phyloP scores from a whole-genome alignment of 2,797 vertebrate species.

The Argyrosomus regius region DNA sequence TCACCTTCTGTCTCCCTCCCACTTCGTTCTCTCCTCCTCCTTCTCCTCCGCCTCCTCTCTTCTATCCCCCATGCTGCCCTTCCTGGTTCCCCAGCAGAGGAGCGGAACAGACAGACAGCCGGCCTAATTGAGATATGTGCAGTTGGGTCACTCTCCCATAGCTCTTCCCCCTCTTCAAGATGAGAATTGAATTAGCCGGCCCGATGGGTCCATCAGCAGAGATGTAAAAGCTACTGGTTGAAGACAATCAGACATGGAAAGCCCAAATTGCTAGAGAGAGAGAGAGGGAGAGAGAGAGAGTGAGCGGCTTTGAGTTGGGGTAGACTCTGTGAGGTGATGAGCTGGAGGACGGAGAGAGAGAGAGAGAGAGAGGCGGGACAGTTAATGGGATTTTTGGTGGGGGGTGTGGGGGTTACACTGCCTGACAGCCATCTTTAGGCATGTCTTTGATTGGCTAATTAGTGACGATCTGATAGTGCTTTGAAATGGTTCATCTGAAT shows the following conservation, averaged over 20 bases:
- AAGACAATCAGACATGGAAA: constrained; percentile 70
- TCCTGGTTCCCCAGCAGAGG: constrained; percentile 47
- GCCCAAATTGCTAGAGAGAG: constrained; percentile 61
- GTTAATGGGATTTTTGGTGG: constrained; percentile 62
- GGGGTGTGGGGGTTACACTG: constrained; percentile 28
- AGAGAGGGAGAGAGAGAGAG: background rate
- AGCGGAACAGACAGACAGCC: constrained; percentile 67
- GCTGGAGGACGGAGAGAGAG: constrained; percentile 40
- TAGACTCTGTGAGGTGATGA: constrained; percentile 46
- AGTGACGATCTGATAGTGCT: constrained; percentile 25
- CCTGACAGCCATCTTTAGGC: constrained; percentile 48
- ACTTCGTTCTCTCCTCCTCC: constrained; percentile 30
- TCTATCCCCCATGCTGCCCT: constrained; percentile 28
- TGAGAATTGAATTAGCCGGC: constrained; percentile 82
- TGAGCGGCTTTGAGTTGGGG: constrained; percentile 42
- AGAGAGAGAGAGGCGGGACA: constrained; percentile 21
- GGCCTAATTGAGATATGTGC: constrained; percentile 81
- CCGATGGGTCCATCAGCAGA: constrained; percentile 77
- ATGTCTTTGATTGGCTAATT: constrained; percentile 59
- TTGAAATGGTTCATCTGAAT: constrained; percentile 36
- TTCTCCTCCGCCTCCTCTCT: constrained; percentile 17
- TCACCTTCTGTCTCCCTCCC: constrained; percentile 51
- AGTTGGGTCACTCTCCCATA: constrained; percentile 68
- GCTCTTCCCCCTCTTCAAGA: constrained; percentile 37
- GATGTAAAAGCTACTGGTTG: constrained; percentile 77